Conservation (phyloP, 2,797 vertebrate species). For the Oryzias dopingdopingensis region DNA sequence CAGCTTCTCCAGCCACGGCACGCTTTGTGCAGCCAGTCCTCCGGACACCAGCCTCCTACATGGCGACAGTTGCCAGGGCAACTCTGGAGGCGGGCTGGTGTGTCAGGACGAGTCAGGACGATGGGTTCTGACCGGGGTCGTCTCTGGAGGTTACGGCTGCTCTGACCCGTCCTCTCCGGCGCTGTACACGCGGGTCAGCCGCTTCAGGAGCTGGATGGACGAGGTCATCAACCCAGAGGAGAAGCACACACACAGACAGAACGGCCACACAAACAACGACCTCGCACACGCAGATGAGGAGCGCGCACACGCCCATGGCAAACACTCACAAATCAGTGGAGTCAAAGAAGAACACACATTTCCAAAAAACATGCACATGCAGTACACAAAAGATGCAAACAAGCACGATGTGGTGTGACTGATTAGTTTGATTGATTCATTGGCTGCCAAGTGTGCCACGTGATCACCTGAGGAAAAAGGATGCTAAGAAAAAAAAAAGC, state of each 20-base stretch:
- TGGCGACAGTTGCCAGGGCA: conserved; percentile 86
- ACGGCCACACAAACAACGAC: conserved; percentile 31
- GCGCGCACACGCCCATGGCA: conserved; percentile 6
- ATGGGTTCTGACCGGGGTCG: conserved; percentile 87
- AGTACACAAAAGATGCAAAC: conserved; percentile 19
- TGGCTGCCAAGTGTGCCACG: conserved; percentile 69
- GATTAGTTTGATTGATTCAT: conserved; percentile 10
- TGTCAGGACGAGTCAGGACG: conserved; percentile 81
- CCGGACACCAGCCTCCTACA: conserved; percentile 82
- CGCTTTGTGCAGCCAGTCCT: conserved; percentile 89
- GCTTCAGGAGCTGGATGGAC: conserved; percentile 87
- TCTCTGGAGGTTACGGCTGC: conserved; percentile 87
- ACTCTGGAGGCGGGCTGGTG: conserved; percentile 88
- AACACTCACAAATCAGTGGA: conserved; percentile 33
- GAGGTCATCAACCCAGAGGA: conserved; percentile 77
- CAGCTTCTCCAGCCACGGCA: conserved; percentile 86
- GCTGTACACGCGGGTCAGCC: conserved; percentile 88
- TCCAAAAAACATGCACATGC: conserved; percentile 24
- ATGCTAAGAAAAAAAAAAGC: conserved; percentile 18
- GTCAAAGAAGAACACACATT: conserved; percentile 33
- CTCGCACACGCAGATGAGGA: conserved; percentile 10
- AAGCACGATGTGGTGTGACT: conserved; percentile 52
- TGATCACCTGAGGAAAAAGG: conserved; percentile 41
- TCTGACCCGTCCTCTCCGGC: conserved; percentile 82
- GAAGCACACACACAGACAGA: conserved; percentile 25